These are phyloP conservation scores for Germaria angustata DNA, from an alignment of 2,888 invertebrate genomes.

Conservation along the genomic window DNA sequence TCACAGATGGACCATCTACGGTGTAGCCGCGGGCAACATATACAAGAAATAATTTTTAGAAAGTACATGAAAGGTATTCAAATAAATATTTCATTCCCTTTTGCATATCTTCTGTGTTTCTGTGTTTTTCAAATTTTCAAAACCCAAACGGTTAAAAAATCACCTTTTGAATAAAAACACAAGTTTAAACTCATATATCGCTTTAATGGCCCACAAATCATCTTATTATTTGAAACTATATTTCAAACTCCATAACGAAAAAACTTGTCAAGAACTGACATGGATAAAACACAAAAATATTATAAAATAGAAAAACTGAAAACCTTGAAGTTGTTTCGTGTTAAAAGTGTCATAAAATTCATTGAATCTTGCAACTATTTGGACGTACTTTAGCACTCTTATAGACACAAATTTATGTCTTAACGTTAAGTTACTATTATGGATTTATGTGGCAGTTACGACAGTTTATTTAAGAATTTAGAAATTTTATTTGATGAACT, in stretches of 20 bases:
- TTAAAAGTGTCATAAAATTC: constrained; percentile 55
- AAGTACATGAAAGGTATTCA: too few relatives aligned
- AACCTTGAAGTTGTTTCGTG: constrained; percentile 48
- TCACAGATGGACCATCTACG: too few relatives aligned
- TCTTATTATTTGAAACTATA: background rate
- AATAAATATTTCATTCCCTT: too few relatives aligned
- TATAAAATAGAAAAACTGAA: constrained; percentile 10
- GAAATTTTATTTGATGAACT: constrained; percentile 53
- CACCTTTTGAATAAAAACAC: too few relatives aligned
- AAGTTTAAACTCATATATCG: too few relatives aligned
- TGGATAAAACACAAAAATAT: background rate
- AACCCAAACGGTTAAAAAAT: too few relatives aligned
- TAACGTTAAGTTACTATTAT: background rate
- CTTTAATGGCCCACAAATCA: background rate
- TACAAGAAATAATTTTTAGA: too few relatives aligned
- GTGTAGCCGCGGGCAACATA: too few relatives aligned
- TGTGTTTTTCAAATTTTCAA: too few relatives aligned
- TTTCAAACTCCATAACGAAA: background rate
- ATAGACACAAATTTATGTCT: background rate
- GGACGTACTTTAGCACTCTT: background rate
- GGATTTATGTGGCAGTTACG: constrained; percentile 23
- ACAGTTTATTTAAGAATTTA: constrained; percentile 42
- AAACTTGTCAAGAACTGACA: constrained; percentile 5
- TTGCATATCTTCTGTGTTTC: too few relatives aligned
- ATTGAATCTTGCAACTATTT: constrained; percentile 30